Percentiles rank a stretch among this genome's conserved stretches.
These are phyloP conservation scores for Cyrtodaria siliqua DNA, from an alignment of 2,888 invertebrate species.

Conservation along the genomic window DNA sequence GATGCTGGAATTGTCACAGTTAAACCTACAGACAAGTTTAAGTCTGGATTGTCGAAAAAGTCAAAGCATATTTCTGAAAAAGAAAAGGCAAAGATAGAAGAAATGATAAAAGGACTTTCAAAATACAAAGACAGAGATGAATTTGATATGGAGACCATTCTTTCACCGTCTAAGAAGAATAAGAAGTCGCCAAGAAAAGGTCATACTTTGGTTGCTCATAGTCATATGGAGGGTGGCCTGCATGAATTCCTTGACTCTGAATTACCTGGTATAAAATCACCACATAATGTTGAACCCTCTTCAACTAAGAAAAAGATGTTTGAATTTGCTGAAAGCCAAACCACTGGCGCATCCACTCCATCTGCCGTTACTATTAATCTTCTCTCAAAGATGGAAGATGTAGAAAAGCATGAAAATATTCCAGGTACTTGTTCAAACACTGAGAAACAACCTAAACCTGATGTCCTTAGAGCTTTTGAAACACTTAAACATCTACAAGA, in stretches of 20 bases:
- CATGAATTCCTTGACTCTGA: constrained; percentile 36
- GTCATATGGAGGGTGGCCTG: neutral
- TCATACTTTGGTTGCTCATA: neutral
- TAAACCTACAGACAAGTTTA: constrained; percentile 27
- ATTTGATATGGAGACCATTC: neutral
- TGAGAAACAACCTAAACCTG: no score
- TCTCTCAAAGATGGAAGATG: no score
- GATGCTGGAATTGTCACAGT: constrained; percentile 24
- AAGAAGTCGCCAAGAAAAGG: constrained; percentile 14
- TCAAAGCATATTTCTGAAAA: constrained; percentile 19
- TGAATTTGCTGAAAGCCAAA: no score
- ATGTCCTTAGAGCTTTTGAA: no score
- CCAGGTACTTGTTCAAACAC: no score
- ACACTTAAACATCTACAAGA: no score
- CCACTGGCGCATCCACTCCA: no score
- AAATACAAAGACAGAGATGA: constrained; percentile 40
- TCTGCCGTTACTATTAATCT: no score
- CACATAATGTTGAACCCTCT: no score
- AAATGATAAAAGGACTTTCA: constrained; percentile 39
- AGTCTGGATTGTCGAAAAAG: constrained; percentile 24
- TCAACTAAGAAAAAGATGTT: no score
- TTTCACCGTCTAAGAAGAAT: neutral
- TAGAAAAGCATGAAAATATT: no score
- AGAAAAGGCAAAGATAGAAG: constrained; percentile 31
- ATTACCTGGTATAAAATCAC: neutral